Conservation (phyloP, 1,140 invertebrate species). For the Meteorus sp. region DNA sequence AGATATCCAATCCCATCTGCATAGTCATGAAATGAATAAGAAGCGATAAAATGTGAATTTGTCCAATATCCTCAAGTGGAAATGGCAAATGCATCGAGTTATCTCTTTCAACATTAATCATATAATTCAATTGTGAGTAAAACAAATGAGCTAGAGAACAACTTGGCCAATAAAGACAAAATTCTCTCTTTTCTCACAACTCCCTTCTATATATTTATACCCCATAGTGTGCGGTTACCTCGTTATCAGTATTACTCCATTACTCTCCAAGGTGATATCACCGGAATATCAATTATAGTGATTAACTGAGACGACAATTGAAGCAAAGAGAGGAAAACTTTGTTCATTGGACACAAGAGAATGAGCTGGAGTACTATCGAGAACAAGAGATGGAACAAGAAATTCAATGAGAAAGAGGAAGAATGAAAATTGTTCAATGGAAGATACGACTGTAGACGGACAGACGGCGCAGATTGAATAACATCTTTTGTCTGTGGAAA, state of each 20-base stretch:
- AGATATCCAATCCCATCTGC: too few species aligned
- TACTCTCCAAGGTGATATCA: slow-evolving; percentile 57
- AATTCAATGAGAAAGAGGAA: neutral
- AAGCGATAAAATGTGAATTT: too few species aligned
- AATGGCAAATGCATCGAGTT: too few species aligned
- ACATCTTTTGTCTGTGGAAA: slow-evolving; percentile 51
- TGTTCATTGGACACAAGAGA: too few species aligned
- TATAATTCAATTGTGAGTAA: slow-evolving; percentile 55
- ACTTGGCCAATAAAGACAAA: slow-evolving; percentile 56
- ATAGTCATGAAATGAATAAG: too few species aligned
- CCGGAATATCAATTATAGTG: slow-evolving; percentile 61
- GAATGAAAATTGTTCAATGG: neutral
- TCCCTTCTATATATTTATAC: too few species aligned
- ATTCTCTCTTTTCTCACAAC: too few species aligned
- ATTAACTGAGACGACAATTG: slow-evolving; percentile 59
- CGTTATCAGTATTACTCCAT: slow-evolving; percentile 53
- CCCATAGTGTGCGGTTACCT: slow-evolving; percentile 56
- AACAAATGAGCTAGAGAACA: slow-evolving; percentile 43
- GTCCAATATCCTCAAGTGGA: too few species aligned
- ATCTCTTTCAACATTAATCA: too few species aligned
- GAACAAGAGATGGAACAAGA: slow-evolving; percentile 19
- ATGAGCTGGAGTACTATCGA: slow-evolving; percentile 28
- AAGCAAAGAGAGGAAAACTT: too few species aligned
- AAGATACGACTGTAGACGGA: neutral
- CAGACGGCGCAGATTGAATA: slow-evolving; percentile 36